These are phyloP conservation scores for Phragmatobia fuliginosa DNA, from an alignment of 2,888 invertebrate species.

Conservation along the genomic window DNA sequence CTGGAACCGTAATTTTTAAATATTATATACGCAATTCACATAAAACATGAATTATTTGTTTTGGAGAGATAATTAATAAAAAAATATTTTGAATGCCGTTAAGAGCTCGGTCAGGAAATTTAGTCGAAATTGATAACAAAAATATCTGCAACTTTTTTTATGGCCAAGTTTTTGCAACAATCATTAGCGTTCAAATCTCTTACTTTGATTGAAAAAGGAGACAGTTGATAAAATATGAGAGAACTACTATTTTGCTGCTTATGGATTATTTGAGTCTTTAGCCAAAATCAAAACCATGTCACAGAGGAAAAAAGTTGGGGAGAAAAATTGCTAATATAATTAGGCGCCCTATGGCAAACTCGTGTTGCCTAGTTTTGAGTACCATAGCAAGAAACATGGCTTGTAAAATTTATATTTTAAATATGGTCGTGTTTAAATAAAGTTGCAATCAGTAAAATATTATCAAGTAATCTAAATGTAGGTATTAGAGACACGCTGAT, in stretches of 20 bases:
- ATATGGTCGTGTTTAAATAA: no score
- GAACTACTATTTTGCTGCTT: not conserved
- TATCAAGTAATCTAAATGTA: no score
- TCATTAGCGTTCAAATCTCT: not conserved
- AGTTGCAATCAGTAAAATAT: no score
- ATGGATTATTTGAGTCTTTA: not conserved
- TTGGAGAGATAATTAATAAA: not conserved
- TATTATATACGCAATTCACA: not conserved
- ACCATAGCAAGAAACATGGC: no score
- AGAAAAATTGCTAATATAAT: not conserved
- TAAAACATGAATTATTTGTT: not conserved
- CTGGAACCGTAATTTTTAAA: constrained; percentile 51
- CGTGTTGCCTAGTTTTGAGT: no score
- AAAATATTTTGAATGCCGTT: not conserved
- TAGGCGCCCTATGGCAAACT: no score
- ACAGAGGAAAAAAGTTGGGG: not conserved
- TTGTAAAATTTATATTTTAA: no score
- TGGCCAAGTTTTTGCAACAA: no score
- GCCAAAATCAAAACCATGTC: not conserved
- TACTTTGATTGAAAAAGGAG: not conserved
- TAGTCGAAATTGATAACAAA: not conserved
- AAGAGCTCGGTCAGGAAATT: not conserved
- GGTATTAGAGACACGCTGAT: no score
- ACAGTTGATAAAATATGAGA: not conserved
- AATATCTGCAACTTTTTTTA: not conserved